These are phyloP conservation scores for western clawed frog (Xenopus tropicalis) DNA, from an alignment of 2,113 vertebrate genomes.

Conservation along the genomic window UCB_Xtro_10.0 CM004444.2:104036501-104037000, in stretches of 20 bases:
- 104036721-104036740: not conserved
- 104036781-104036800: not conserved
- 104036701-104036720: not conserved
- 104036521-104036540: constrained; percentile 17
- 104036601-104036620: constrained; percentile 20
- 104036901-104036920: too few relatives aligned
- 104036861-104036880: too few relatives aligned
- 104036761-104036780: not conserved
- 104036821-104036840: too few relatives aligned
- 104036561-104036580: constrained; percentile 40
- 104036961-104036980: too few relatives aligned
- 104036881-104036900: too few relatives aligned
- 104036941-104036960: too few relatives aligned
- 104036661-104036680: not conserved
- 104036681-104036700: not conserved
- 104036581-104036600: constrained; percentile 18
- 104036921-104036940: too few relatives aligned
- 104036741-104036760: too few relatives aligned
- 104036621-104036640: constrained; percentile 14
- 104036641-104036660: constrained; percentile 1
- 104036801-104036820: too few relatives aligned
- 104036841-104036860: too few relatives aligned
- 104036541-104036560: constrained; percentile 34
- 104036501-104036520: constrained; percentile 43
- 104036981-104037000: too few relatives aligned